These are phyloP conservation scores for Chirona hameri DNA, from an alignment of 2,888 invertebrate species.

Conservation along the genomic window DNA sequence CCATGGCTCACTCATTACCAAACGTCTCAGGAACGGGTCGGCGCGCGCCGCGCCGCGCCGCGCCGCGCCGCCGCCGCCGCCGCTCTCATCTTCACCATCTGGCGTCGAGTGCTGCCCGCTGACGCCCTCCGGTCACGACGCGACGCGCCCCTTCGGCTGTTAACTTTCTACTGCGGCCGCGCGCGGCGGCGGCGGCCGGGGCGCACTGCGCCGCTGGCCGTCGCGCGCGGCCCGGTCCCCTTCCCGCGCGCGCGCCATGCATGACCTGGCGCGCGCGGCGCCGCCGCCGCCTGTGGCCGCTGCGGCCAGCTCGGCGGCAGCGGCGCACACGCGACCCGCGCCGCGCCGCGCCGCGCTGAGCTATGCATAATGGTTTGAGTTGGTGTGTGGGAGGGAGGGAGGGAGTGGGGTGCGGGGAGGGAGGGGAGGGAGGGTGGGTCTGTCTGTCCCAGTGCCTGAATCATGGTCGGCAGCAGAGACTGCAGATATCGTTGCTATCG, in stretches of 20 bases:
- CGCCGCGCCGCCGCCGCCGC: neutral
- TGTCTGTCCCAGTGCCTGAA: neutral
- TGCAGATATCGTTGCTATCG: neutral
- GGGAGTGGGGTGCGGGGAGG: neutral
- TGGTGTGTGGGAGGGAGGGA: neutral
- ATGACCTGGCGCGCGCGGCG: neutral
- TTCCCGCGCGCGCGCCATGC: neutral
- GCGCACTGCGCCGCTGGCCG: neutral
- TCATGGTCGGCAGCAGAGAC: neutral
- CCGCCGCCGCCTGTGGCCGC: neutral
- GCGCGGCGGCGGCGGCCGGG: neutral
- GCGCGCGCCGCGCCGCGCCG: neutral
- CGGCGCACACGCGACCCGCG: neutral
- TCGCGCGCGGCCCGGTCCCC: neutral
- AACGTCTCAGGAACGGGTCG: constrained; percentile 3
- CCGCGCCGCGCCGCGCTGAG: neutral
- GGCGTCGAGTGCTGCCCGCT: neutral
- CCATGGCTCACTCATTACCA: neutral
- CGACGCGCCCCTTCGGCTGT: neutral
- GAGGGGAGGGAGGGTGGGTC: neutral
- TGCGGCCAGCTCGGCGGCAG: neutral
- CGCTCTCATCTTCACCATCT: neutral
- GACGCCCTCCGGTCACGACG: neutral
- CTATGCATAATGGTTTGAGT: constrained; percentile 13
- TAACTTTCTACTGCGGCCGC: neutral